Evolutionary conservation across 2,888 invertebrate species (phyloP).

Genomic region (Hemithea aestivaria): DNA sequence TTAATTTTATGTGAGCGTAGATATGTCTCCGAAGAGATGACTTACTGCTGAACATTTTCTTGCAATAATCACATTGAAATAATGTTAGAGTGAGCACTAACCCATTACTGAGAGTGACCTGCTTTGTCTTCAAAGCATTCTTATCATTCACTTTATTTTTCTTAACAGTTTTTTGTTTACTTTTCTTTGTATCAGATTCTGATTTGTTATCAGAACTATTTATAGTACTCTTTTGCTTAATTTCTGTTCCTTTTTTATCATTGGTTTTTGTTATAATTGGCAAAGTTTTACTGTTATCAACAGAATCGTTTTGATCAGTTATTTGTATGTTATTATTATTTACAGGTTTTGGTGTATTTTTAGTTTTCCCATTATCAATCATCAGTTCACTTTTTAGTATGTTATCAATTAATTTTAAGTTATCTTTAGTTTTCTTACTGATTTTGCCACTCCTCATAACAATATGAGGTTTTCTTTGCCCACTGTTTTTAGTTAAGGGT

Average conservation of each 20-base stretch:
- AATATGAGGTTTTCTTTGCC: constrained; percentile 21
- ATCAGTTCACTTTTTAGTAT: constrained; percentile 61
- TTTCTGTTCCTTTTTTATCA: constrained; percentile 5
- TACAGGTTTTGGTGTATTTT: constrained; percentile 18
- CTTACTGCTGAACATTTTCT: constrained; percentile 81
- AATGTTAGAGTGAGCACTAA: constrained; percentile 35
- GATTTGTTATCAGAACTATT: constrained; percentile 14
- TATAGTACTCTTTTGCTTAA: constrained; percentile 13
- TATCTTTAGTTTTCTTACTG: constrained; percentile 39
- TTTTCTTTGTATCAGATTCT: constrained; percentile 14
- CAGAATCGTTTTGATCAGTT: constrained; percentile 46
- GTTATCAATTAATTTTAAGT: constrained; percentile 48
- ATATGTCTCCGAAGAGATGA: constrained; percentile 84
- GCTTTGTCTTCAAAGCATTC: constrained; percentile 25
- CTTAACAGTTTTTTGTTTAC: constrained; percentile 18
- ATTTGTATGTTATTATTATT: constrained; percentile 71
- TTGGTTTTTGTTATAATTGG: constrained; percentile 6
- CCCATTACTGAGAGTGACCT: constrained; percentile 39
- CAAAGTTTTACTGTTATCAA: constrained; percentile 10
- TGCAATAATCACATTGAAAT: constrained; percentile 80
- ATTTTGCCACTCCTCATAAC: constrained; percentile 42
- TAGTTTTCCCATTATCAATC: constrained; percentile 38
- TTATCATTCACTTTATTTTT: constrained; percentile 19
- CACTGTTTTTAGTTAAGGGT: constrained; percentile 1
- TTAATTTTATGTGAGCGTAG: constrained; percentile 81